phyloP scores from a whole-genome alignment of 2,888 invertebrate genomes.

The Marasmarcha lunaedactyla region DNA sequence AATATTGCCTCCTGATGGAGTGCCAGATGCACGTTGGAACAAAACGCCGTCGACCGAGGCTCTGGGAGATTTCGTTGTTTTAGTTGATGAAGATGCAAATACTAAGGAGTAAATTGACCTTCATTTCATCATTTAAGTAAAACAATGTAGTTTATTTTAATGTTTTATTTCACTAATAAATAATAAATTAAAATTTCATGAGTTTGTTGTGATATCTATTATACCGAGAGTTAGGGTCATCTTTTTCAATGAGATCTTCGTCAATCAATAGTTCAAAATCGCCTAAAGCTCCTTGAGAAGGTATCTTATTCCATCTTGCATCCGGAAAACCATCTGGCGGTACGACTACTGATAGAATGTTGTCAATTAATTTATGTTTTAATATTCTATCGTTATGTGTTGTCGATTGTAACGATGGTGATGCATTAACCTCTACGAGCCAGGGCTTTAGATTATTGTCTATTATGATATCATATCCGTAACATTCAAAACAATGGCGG shows the following conservation, averaged over 20 bases:
- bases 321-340: slow-evolving; percentile 92
- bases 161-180: slow-evolving; percentile 77
- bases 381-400: slow-evolving; percentile 94
- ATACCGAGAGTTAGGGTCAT: slow-evolving; percentile 41
- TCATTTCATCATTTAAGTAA: not conserved
- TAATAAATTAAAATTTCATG: slow-evolving; percentile 53
- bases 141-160: not conserved
- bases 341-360: slow-evolving; percentile 90
- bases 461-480: slow-evolving; percentile 97
- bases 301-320: slow-evolving; percentile 89
- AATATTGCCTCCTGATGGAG: slow-evolving; percentile 86
- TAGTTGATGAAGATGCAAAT: slow-evolving; percentile 75
- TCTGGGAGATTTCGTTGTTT: slow-evolving; percentile 82
- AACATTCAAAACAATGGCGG: slow-evolving; percentile 93
- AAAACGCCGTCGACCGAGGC: slow-evolving; percentile 80
- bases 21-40: slow-evolving; percentile 89
- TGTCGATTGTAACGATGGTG: slow-evolving; percentile 93
- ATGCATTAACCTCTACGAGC: slow-evolving; percentile 95
- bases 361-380: slow-evolving; percentile 94
- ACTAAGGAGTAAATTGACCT: not conserved
- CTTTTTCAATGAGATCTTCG: slow-evolving; percentile 81
- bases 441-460: slow-evolving; percentile 94
- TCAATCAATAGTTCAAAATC: slow-evolving; percentile 90
- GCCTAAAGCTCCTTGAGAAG: slow-evolving; percentile 77
- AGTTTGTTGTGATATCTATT: not conserved